Percentiles rank a stretch among this genome's conserved stretches.
phyloP scores from a whole-genome alignment of 1,140 invertebrate species.

The Leptonema lineaticorne region DNA sequence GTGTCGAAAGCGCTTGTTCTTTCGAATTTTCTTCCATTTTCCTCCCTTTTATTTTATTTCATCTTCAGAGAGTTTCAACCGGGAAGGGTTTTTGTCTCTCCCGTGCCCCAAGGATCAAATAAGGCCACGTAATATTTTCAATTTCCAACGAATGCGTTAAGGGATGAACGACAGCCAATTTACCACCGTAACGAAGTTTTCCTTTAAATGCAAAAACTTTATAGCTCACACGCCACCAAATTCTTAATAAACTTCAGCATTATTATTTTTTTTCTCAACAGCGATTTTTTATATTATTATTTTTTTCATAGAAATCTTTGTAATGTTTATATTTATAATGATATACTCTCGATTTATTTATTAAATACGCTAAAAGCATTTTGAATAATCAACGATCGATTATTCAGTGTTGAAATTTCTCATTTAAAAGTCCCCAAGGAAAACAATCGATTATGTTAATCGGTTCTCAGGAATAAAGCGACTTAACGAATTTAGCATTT shows the following conservation, averaged over 20 bases:
- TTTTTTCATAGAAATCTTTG: no score
- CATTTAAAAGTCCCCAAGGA: not conserved
- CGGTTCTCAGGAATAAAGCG: not conserved
- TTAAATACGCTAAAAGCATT: not conserved
- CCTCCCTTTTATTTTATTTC: not conserved
- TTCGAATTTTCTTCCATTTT: no score
- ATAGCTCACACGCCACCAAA: not conserved
- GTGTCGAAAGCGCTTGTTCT: no score
- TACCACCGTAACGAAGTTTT: not conserved
- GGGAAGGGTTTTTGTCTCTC: slow-evolving; percentile 7
- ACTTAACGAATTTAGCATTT: no score
- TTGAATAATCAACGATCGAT: no score
- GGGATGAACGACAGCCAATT: slow-evolving; percentile 3
- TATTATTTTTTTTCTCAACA: no score
- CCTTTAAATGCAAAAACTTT: not conserved
- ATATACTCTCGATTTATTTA: no score
- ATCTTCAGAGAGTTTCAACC: no score
- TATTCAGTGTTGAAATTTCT: no score
- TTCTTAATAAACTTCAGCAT: no score
- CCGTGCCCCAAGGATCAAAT: not conserved
- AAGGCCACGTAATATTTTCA: slow-evolving; percentile 9
- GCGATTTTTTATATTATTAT: no score
- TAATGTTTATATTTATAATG: no score
- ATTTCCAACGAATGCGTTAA: slow-evolving; percentile 4
- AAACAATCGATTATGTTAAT: not conserved